phyloP scores from a whole-genome alignment of 2,888 invertebrate genomes.

The Hyles lineata region DNA sequence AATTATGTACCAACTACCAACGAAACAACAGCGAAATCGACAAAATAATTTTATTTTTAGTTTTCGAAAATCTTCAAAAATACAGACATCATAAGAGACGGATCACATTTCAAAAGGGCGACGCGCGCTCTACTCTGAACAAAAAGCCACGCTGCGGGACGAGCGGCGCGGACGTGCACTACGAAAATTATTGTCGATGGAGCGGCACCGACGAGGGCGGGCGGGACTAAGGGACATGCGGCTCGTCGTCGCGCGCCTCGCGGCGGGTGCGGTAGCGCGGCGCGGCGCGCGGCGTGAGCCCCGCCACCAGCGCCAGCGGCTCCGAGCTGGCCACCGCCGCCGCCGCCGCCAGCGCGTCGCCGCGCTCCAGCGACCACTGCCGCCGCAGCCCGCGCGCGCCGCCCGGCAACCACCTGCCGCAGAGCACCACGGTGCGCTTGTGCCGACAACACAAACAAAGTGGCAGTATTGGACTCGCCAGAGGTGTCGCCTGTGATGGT shows the following conservation, averaged over 20 bases:
- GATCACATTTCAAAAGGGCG: constrained; percentile 60
- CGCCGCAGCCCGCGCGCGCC: constrained; percentile 62
- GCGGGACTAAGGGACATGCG: constrained; percentile 34
- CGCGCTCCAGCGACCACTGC: constrained; percentile 77
- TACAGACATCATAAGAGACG: constrained; percentile 63
- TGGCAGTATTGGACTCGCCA: too few species aligned
- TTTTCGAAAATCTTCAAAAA: constrained; percentile 66
- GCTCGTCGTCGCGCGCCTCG: constrained; percentile 31
- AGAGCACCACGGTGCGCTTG: too few species aligned
- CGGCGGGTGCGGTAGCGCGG: constrained; percentile 50
- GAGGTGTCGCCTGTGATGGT: too few species aligned
- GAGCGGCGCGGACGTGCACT: constrained; percentile 43
- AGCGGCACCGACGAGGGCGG: constrained; percentile 37
- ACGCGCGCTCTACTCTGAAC: constrained; percentile 50
- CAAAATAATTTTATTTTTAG: constrained; percentile 58
- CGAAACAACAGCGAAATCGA: constrained; percentile 38
- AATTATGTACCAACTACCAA: background rate
- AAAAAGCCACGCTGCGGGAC: constrained; percentile 29
- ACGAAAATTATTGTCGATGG: constrained; percentile 76
- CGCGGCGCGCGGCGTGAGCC: constrained; percentile 36
- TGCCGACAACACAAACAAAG: background rate
- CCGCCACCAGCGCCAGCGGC: constrained; percentile 46
- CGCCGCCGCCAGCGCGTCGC: constrained; percentile 65
- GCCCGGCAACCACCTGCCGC: constrained; percentile 49
- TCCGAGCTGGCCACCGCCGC: constrained; percentile 52